Conservation (phyloP, 2,797 vertebrate species). For the Paedocypris micromegethes region DNA sequence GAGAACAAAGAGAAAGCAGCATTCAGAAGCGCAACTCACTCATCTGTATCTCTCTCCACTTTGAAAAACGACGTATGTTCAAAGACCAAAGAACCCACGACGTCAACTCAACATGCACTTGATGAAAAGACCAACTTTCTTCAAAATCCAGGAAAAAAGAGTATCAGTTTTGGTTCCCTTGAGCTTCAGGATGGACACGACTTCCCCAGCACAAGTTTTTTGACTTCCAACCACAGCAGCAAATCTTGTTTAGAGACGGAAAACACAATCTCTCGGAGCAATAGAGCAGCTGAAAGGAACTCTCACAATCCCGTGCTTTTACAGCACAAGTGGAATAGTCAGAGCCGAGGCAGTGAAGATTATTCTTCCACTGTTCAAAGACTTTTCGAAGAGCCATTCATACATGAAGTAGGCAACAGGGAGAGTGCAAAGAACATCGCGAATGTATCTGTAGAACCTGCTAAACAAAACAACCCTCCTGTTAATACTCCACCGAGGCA, state of each 20-base stretch:
- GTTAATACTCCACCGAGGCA: slow-evolving; percentile 51
- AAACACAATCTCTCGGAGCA: slow-evolving; percentile 44
- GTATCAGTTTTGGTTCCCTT: slow-evolving; percentile 59
- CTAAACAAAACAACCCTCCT: slow-evolving; percentile 63
- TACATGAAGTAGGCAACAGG: slow-evolving; percentile 51
- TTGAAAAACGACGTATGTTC: slow-evolving; percentile 46
- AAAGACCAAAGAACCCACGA: slow-evolving; percentile 49
- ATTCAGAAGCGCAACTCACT: slow-evolving; percentile 19
- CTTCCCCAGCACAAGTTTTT: slow-evolving; percentile 66
- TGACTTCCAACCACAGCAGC: slow-evolving; percentile 72
- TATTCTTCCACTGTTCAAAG: slow-evolving; percentile 48
- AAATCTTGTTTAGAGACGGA: slow-evolving; percentile 68
- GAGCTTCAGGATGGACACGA: slow-evolving; percentile 64
- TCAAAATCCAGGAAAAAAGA: slow-evolving; percentile 52
- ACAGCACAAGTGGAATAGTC: slow-evolving; percentile 24
- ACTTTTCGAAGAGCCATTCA: slow-evolving; percentile 57
- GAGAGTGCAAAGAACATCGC: slow-evolving; percentile 52
- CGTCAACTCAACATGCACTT: slow-evolving; percentile 52
- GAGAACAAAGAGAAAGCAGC: slow-evolving; percentile 56
- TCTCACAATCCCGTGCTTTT: slow-evolving; percentile 46
- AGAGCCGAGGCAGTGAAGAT: slow-evolving; percentile 53
- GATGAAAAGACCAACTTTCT: slow-evolving; percentile 62
- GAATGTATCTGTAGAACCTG: slow-evolving; percentile 50
- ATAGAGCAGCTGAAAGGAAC: slow-evolving; percentile 13
- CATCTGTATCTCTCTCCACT: slow-evolving; percentile 37